Base-by-base conservation (phyloP, 1,140 invertebrate genomes). In the Philopotamus ludificatus region DNA sequence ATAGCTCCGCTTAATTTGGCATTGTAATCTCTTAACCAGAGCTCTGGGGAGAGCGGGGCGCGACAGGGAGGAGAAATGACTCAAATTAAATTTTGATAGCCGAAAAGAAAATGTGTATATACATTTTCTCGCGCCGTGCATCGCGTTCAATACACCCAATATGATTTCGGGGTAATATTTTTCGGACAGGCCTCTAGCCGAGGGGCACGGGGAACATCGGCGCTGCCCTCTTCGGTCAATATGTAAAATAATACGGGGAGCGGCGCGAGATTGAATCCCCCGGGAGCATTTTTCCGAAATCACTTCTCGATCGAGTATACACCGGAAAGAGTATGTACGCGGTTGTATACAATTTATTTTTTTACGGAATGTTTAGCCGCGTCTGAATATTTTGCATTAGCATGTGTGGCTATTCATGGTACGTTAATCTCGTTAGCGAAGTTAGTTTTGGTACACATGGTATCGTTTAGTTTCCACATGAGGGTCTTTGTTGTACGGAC, bases 201-300 rank as follows among this genome's bases (percentile, higher is more conserved):
- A 1, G 10, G 60, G 60, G 53, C 16, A 41, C 16, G 4, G 4
- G 20, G 9, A 53, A 21, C 28, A 3, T 9, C 28, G 21, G n/a
- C 20, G 25, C 23, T 26, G 10, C 50, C 22, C 25, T 34, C 28
- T 18, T 1, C 26, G 54, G 28, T 59, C 67, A 68, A 68, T 68
- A 68, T 68, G 67, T 68, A 68, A 68, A 68, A 68, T 68, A 68
- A 68, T 68, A 68, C 61, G 54, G 55, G 53, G 53, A 66, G 55
- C 21, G 51, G 39, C 50, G 28, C 25, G 20, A 25, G 25, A n/a
- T 26, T 16, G 34, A 55, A 9, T 62, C 67, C 49, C 67, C 3
- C 18, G 58, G 63, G 63, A 45, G 42, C 59, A 51, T 65, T 65
- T 57, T 57, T 65, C 18, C 59, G 26, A 69, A 69, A 69, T 69